These are phyloP conservation scores for Nannoperca australis DNA, from an alignment of 2,797 vertebrate genomes.

Conservation along the genomic window DNA sequence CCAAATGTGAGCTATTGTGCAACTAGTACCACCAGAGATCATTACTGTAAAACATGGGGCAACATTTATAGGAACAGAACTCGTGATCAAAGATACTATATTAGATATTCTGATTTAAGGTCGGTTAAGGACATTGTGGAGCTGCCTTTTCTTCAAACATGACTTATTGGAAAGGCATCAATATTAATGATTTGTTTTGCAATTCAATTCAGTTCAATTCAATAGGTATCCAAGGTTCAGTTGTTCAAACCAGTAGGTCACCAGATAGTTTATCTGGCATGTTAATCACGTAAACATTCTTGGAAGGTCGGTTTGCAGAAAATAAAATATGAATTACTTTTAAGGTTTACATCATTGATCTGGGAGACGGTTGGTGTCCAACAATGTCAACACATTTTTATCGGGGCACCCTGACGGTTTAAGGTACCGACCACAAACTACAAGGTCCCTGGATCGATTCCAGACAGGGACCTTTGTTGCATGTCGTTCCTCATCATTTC, in stretches of 20 bases:
- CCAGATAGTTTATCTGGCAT: background rate
- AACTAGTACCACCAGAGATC: background rate
- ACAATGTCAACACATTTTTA: background rate
- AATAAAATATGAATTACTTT: background rate
- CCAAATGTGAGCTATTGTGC: background rate
- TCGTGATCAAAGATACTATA: background rate
- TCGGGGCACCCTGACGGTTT: background rate
- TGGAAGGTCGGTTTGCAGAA: background rate
- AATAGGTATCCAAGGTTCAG: background rate
- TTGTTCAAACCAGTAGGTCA: background rate
- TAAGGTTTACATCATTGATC: background rate
- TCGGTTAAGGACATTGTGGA: constrained; percentile 1
- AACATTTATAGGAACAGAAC: background rate
- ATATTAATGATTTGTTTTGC: constrained; percentile 3
- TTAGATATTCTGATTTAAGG: background rate
- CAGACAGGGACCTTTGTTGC: background rate
- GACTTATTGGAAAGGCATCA: background rate
- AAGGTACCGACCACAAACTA: constrained; percentile 11
- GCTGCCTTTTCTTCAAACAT: background rate
- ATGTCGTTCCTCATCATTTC: constrained; percentile 6
- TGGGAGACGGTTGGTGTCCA: background rate
- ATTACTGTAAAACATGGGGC: background rate
- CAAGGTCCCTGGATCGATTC: constrained; percentile 8
- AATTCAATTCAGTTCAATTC: background rate
- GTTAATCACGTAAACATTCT: background rate